Percentiles rank a stretch among this genome's conserved stretches.
phyloP scores from a whole-genome alignment of 2,888 invertebrate species.

The Pammene aurita region DNA sequence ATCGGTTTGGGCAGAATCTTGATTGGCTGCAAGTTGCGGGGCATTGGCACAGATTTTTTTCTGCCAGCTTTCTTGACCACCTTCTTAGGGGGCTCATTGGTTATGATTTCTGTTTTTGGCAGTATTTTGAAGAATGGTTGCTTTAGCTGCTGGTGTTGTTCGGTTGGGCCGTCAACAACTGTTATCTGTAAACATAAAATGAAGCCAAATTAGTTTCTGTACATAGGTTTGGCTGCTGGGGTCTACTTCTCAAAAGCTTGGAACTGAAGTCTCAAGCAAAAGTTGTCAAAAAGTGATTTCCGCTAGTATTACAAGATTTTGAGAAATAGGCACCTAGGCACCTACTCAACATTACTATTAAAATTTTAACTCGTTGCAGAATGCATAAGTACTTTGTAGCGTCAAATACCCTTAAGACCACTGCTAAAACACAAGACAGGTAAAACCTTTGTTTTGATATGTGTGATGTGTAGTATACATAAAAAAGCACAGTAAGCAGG shows the following conservation, averaged over 20 bases:
- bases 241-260: neutral
- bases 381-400: no score
- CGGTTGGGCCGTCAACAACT: slow-evolving; percentile 66
- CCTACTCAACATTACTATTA: no score
- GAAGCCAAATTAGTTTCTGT: neutral
- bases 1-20: slow-evolving; percentile 78
- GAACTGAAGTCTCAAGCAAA: no score
- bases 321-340: no score
- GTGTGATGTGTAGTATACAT: no score
- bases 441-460: no score
- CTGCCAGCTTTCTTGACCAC: slow-evolving; percentile 63
- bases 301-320: no score
- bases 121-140: slow-evolving; percentile 53
- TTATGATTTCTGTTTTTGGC: slow-evolving; percentile 51
- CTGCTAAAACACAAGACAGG: no score
- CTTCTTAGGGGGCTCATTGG: slow-evolving; percentile 63
- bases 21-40: slow-evolving; percentile 66
- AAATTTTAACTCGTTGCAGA: no score
- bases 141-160: slow-evolving; percentile 43
- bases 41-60: slow-evolving; percentile 64
- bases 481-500: no score
- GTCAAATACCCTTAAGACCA: no score
- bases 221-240: neutral
- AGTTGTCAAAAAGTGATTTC: no score
- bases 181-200: slow-evolving; percentile 68